Evolutionary conservation across 2,113 vertebrate species (phyloP).

Genomic region (Leucoraja erinaceus): DNA sequence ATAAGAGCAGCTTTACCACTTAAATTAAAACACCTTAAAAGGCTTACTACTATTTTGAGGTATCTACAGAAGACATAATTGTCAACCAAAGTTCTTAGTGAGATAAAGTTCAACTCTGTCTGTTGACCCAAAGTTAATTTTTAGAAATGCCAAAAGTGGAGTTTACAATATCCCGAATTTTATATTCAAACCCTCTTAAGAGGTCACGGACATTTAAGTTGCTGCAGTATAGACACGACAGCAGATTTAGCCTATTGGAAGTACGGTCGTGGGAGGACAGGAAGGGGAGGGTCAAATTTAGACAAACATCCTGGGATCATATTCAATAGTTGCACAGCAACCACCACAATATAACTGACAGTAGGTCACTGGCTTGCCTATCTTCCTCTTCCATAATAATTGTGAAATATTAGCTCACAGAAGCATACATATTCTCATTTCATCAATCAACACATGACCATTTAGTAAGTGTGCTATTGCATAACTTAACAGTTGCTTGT

Average conservation of each 20-base stretch:
- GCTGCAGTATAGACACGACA: neutral
- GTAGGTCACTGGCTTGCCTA: neutral
- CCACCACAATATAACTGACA: neutral
- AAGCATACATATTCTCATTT: neutral
- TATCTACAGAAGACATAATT: neutral
- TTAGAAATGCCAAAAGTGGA: neutral
- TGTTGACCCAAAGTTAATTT: neutral
- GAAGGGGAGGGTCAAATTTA: neutral
- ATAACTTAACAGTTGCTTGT: neutral
- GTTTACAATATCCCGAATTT: neutral
- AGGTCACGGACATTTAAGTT: neutral
- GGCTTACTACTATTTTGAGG: neutral
- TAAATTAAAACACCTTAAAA: too few species aligned
- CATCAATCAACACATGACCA: neutral
- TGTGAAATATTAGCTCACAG: neutral
- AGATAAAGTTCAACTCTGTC: neutral
- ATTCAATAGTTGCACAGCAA: neutral
- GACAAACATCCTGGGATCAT: neutral
- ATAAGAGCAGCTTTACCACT: neutral
- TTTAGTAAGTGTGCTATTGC: neutral
- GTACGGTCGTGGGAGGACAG: neutral
- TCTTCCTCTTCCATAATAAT: neutral
- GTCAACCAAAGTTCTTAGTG: neutral
- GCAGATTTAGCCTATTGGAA: neutral
- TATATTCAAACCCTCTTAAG: neutral